Evolutionary conservation across 2,113 vertebrate genomes (phyloP).

Genomic region (Polypterus senegalus): DNA sequence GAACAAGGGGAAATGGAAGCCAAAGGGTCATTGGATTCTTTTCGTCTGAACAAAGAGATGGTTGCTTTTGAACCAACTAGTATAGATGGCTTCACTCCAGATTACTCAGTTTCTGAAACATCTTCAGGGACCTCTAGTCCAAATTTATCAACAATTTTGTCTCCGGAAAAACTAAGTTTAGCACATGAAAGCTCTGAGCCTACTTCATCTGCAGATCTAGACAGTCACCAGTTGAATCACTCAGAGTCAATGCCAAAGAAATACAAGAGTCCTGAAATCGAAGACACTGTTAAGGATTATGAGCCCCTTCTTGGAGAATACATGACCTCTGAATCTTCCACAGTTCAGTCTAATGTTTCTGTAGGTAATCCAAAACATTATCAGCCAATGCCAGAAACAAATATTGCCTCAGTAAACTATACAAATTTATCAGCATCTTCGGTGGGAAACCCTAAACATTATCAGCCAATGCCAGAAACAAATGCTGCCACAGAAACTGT

Average conservation of each 20-base stretch:
- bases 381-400: constrained; percentile 10
- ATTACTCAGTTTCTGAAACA: too few species aligned
- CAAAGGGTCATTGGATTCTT: constrained; percentile 53
- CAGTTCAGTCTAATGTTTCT: constrained; percentile 10
- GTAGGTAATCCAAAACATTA: constrained; percentile 8
- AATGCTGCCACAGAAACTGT: neutral
- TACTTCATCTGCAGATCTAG: too few species aligned
- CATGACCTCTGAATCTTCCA: neutral
- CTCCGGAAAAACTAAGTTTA: too few species aligned
- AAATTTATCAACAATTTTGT: too few species aligned
- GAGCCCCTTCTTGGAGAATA: constrained; percentile 24
- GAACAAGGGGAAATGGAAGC: constrained; percentile 50
- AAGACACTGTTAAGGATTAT: constrained; percentile 14
- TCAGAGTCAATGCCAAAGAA: too few species aligned
- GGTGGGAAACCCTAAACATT: constrained; percentile 15
- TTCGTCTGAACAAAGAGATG: constrained; percentile 44
- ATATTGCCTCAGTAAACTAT: constrained; percentile 1
- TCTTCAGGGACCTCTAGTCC: too few species aligned
- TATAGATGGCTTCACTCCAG: too few species aligned
- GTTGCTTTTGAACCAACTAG: neutral
- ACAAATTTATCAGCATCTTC: too few species aligned
- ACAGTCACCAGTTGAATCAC: too few species aligned
- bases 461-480: constrained; percentile 7
- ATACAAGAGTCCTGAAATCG: too few species aligned
- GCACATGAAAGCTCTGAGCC: too few species aligned